Percentiles rank a stretch among this genome's conserved stretches.
Conservation (phyloP, 2,888 invertebrate species). For the Gerris lacustris region DNA sequence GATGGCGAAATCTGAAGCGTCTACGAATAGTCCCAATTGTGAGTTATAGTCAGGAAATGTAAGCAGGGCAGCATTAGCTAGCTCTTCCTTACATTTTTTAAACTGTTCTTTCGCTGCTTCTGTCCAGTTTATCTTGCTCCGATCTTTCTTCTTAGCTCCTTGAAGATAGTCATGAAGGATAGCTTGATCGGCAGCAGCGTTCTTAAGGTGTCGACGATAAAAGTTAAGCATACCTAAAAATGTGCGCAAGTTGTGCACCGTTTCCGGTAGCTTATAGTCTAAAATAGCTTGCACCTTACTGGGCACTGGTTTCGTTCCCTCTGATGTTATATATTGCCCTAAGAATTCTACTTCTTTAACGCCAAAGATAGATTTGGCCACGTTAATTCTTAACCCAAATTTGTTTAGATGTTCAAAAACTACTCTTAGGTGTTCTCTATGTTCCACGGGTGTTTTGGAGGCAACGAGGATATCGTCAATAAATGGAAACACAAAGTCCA, state of each 20-base stretch:
- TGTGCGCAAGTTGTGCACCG: slow-evolving; percentile 30
- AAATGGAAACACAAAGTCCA: slow-evolving; percentile 29
- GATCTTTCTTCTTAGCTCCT: slow-evolving; percentile 25
- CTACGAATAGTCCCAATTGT: slow-evolving; percentile 2
- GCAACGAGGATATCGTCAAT: slow-evolving; percentile 34
- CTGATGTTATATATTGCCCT: slow-evolving; percentile 18
- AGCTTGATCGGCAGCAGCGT: slow-evolving; percentile 32
- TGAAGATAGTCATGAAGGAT: slow-evolving; percentile 15
- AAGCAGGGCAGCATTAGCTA: slow-evolving; percentile 14
- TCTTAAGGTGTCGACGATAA: slow-evolving; percentile 34
- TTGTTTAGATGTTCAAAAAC: slow-evolving; percentile 24
- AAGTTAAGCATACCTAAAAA: slow-evolving; percentile 36
- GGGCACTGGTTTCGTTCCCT: slow-evolving; percentile 17
- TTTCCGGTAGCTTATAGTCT: slow-evolving; percentile 26
- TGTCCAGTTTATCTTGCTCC: slow-evolving; percentile 26
- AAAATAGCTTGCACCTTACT: slow-evolving; percentile 18
- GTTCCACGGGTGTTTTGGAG: slow-evolving; percentile 20
- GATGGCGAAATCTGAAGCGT: slow-evolving; percentile 14
- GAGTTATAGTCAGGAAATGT: not conserved
- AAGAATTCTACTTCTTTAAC: slow-evolving; percentile 18
- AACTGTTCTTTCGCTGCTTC: slow-evolving; percentile 6
- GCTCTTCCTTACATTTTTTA: slow-evolving; percentile 11
- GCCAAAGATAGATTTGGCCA: slow-evolving; percentile 26
- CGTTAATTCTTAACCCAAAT: slow-evolving; percentile 29
- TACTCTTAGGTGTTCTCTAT: slow-evolving; percentile 24